These are phyloP conservation scores for Sebastolobus alascanus DNA, from an alignment of 2,797 vertebrate genomes.

Conservation along the genomic window DNA sequence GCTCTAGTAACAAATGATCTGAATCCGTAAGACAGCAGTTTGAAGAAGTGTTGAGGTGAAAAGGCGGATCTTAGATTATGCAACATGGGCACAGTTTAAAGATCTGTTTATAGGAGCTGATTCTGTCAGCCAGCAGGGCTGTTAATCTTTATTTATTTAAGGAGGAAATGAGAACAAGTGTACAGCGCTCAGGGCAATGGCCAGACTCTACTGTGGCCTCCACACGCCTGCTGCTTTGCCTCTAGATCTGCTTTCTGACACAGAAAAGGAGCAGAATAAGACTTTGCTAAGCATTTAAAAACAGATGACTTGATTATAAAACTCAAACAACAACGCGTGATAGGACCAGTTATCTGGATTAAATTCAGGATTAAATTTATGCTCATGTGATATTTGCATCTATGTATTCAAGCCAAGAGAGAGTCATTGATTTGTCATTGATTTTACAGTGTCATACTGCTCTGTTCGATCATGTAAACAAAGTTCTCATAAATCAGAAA, in stretches of 20 bases:
- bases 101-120: conserved; percentile 57
- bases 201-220: conserved; percentile 44
- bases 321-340: neutral
- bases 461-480: neutral
- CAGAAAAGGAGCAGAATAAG: conserved; percentile 13
- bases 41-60: neutral
- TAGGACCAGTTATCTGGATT: neutral
- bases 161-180: conserved; percentile 76
- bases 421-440: neutral
- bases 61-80: conserved; percentile 11
- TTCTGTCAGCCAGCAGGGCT: conserved; percentile 44
- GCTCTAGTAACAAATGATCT: conserved; percentile 5
- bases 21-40: neutral
- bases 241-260: conserved; percentile 34
- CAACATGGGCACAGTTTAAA: conserved; percentile 41
- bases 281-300: neutral
- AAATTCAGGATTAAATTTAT: neutral
- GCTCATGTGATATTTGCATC: neutral
- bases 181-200: conserved; percentile 58
- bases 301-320: conserved; percentile 5
- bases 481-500: neutral
- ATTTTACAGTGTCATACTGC: neutral
- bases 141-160: conserved; percentile 80
- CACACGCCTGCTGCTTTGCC: conserved; percentile 33
- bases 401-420: neutral